These are phyloP conservation scores for Gandaritis pyraliata DNA, from an alignment of 2,888 invertebrate genomes.

Conservation along the genomic window DNA sequence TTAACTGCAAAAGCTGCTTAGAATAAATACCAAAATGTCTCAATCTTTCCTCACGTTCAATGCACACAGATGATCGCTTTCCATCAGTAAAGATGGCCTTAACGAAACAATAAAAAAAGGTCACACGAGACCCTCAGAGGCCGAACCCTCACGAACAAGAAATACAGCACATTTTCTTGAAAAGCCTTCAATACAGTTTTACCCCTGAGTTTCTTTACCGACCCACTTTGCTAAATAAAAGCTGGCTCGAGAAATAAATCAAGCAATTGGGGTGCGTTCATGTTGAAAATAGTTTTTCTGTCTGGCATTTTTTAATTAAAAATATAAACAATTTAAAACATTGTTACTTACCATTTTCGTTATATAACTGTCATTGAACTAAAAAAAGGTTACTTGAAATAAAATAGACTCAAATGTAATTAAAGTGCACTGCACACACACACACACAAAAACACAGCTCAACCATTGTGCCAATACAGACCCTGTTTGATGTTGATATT, in stretches of 20 bases:
- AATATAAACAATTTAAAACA: too few species aligned
- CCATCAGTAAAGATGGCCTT: conserved; percentile 29
- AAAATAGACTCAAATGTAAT: too few species aligned
- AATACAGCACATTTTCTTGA: conserved; percentile 40
- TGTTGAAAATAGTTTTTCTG: conserved; percentile 9
- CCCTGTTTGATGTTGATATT: too few species aligned
- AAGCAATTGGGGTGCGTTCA: conserved; percentile 40
- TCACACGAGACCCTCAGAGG: conserved; percentile 28
- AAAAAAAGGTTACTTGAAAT: too few species aligned
- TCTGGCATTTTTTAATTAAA: not conserved
- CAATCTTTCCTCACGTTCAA: conserved; percentile 7
- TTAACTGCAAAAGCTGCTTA: too few species aligned
- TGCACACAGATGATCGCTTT: conserved; percentile 17
- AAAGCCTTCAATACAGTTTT: conserved; percentile 49
- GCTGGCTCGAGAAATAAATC: conserved; percentile 44
- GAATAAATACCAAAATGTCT: not conserved
- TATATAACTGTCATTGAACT: too few species aligned
- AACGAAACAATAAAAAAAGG: conserved; percentile 31
- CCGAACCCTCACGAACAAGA: conserved; percentile 35
- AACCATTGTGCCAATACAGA: too few species aligned
- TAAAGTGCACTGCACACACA: too few species aligned
- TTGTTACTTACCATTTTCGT: too few species aligned
- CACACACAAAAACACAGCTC: too few species aligned
- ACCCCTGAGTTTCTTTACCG: conserved; percentile 42
- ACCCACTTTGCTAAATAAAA: conserved; percentile 43